These are phyloP conservation scores for Atlantisia rogersi DNA, from an alignment of 2,113 vertebrate genomes.

Conservation along the genomic window DNA sequence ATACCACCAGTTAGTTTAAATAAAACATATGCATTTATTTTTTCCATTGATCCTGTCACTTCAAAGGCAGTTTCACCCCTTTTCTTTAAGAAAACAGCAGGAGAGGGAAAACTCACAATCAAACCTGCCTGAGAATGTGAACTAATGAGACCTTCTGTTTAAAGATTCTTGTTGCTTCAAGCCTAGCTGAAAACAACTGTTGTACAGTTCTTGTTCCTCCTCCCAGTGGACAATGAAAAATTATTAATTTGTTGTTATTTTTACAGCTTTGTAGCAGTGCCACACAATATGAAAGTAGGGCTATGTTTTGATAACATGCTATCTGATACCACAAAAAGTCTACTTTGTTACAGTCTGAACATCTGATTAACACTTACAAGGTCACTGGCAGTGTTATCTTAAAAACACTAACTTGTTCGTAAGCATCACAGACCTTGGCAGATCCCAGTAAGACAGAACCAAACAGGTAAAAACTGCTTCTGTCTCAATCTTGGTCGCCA, in stretches of 20 bases:
- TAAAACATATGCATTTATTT: constrained; percentile 22
- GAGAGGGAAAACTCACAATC: not conserved
- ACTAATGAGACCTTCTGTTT: constrained; percentile 1
- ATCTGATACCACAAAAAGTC: not conserved
- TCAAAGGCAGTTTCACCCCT: constrained; percentile 1
- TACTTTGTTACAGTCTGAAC: constrained; percentile 31
- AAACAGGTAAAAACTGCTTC: constrained; percentile 76
- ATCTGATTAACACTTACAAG: constrained; percentile 63
- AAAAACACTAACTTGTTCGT: constrained; percentile 63
- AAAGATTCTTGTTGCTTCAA: not conserved
- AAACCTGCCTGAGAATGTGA: constrained; percentile 8
- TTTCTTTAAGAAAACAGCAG: constrained; percentile 54
- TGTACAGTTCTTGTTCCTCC: not conserved
- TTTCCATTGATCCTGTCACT: constrained; percentile 55
- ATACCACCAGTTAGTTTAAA: constrained; percentile 46
- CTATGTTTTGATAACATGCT: constrained; percentile 35
- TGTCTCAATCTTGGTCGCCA: constrained; percentile 22
- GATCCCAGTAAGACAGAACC: constrained; percentile 55
- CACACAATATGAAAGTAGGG: not conserved
- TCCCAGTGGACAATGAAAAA: not conserved
- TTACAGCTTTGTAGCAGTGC: not conserved
- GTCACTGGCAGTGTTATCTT: constrained; percentile 55
- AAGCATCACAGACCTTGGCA: constrained; percentile 51
- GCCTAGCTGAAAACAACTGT: constrained; percentile 23
- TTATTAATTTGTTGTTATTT: not conserved